These are phyloP conservation scores for Maconellicoccus hirsutus DNA, from an alignment of 1,140 invertebrate genomes.

Conservation along the genomic window DNA sequence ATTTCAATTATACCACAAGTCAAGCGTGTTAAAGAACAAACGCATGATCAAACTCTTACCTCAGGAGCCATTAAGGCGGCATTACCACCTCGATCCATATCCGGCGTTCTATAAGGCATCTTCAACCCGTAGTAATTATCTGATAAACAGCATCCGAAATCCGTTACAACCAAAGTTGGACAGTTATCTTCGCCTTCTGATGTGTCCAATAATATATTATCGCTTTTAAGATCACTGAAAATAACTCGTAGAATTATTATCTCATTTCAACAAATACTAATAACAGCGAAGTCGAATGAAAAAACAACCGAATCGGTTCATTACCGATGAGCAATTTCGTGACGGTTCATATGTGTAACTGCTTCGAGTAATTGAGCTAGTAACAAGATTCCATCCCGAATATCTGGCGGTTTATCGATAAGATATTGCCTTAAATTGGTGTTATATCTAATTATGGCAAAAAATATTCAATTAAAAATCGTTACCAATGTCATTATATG, in stretches of 20 bases:
- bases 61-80: conserved; percentile 76
- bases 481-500: conserved; percentile 21
- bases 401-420: conserved; percentile 36
- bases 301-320: too few relatives aligned
- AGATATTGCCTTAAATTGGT: conserved; percentile 53
- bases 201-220: conserved; percentile 65
- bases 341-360: conserved; percentile 50
- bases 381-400: conserved; percentile 47
- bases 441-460: conserved; percentile 46
- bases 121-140: conserved; percentile 50
- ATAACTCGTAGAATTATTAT: neutral
- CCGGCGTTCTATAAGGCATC: conserved; percentile 53
- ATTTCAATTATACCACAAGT: neutral
- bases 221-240: conserved; percentile 61
- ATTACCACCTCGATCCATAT: conserved; percentile 70
- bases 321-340: conserved; percentile 56
- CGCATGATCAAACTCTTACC: conserved; percentile 38
- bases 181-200: conserved; percentile 44
- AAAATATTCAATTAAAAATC: conserved; percentile 16
- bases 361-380: conserved; percentile 70
- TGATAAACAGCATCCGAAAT: conserved; percentile 77
- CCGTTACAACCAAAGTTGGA: conserved; percentile 63
- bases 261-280: conserved; percentile 3
- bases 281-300: neutral
- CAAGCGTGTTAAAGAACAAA: neutral